Conservation (phyloP, 2,888 invertebrate species). For the Sericinus montela region DNA sequence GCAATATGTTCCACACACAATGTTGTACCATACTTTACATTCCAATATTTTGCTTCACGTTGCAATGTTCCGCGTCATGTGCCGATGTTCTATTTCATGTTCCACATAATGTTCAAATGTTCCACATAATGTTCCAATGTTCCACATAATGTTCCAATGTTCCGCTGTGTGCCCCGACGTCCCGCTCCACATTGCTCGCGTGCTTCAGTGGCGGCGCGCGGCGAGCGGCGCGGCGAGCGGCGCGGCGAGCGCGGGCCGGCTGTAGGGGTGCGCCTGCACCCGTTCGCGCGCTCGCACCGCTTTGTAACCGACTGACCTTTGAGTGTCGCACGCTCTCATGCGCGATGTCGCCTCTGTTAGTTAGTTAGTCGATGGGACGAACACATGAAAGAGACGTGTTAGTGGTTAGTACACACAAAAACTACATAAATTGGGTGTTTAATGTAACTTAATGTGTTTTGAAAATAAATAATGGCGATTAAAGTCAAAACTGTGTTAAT, state of each 20-base stretch:
- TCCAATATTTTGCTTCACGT: neutral
- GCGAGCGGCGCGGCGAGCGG: no score
- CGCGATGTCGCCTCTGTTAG: slow-evolving; percentile 45
- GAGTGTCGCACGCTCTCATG: slow-evolving; percentile 42
- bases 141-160: neutral
- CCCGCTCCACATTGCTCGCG: neutral
- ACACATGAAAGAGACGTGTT: slow-evolving; percentile 29
- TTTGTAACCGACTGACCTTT: slow-evolving; percentile 69
- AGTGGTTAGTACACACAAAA: slow-evolving; percentile 6
- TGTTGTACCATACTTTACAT: neutral
- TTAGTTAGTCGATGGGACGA: slow-evolving; percentile 41
- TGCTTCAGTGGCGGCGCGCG: slow-evolving; percentile 18
- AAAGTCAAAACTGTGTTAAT: no score
- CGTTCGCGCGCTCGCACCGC: slow-evolving; percentile 59
- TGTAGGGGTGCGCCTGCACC: slow-evolving; percentile 56
- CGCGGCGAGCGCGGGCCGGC: slow-evolving; percentile 49
- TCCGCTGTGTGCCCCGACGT: neutral
- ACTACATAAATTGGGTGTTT: neutral
- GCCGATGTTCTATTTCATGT: neutral
- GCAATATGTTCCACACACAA: no score
- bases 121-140: neutral
- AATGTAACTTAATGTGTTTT: no score
- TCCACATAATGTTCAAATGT: neutral
- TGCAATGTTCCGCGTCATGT: neutral
- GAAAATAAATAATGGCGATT: no score